A percentile compares a stretch with the other conserved stretches of the same genome.
Conservation (phyloP, 1,140 invertebrate genomes). For the Microplitis mediator region DNA sequence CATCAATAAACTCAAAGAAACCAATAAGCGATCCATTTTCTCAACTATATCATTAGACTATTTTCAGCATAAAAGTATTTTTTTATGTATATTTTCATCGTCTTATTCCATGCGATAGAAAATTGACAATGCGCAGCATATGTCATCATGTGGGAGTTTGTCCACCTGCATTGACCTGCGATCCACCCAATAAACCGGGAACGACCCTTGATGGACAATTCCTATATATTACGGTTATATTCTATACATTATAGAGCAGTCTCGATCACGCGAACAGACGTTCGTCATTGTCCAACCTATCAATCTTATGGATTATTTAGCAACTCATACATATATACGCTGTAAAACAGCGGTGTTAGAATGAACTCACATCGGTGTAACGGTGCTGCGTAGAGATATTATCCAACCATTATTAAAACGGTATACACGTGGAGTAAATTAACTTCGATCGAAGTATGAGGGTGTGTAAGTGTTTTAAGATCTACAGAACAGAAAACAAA, state of each 20-base stretch:
- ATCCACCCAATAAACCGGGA: neutral
- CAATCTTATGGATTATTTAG: constrained; percentile 24
- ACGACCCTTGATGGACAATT: constrained; percentile 16
- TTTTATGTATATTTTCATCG: neutral
- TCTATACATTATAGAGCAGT: constrained; percentile 1
- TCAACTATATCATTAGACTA: neutral
- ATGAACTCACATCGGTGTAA: too few species aligned
- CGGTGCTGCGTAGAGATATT: too few species aligned
- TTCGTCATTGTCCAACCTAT: constrained; percentile 25
- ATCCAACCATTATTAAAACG: too few species aligned
- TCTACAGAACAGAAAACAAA: too few species aligned
- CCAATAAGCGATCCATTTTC: neutral
- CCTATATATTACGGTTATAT: neutral
- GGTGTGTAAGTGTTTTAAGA: too few species aligned
- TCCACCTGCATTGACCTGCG: constrained; percentile 42
- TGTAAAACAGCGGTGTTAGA: neutral
- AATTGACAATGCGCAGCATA: neutral
- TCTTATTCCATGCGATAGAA: neutral
- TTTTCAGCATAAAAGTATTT: neutral
- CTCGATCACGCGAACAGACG: constrained; percentile 13
- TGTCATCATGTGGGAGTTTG: constrained; percentile 37
- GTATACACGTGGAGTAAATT: too few species aligned
- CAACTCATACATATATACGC: neutral
- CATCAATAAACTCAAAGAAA: neutral
- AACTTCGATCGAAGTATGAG: too few species aligned